Conservation (phyloP, 2,888 invertebrate genomes). For the Automeris io region DNA sequence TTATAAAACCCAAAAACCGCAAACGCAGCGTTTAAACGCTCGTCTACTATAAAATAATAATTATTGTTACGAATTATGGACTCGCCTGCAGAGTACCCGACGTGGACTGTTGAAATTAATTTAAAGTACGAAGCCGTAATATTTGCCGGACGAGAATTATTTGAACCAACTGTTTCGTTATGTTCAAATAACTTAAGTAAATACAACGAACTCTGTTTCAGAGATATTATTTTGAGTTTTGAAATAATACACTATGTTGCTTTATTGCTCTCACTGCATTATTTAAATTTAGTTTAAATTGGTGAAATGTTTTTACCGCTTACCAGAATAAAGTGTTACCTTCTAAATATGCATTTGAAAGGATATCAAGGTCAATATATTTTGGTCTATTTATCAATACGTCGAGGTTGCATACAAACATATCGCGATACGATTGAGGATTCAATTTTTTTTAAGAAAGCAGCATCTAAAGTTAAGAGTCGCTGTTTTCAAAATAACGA, state of each 20-base stretch:
- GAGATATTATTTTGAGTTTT: constrained; percentile 1
- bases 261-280: neutral
- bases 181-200: constrained; percentile 7
- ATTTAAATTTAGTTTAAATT: neutral
- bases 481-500: too few relatives aligned
- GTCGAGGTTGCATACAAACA: too few relatives aligned
- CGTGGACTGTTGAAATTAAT: constrained; percentile 41
- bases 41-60: constrained; percentile 25
- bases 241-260: neutral
- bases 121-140: constrained; percentile 33
- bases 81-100: constrained; percentile 27
- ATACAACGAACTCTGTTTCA: constrained; percentile 1
- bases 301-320: too few relatives aligned
- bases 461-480: too few relatives aligned
- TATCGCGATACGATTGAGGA: too few relatives aligned
- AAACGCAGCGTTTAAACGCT: constrained; percentile 15
- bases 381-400: too few relatives aligned
- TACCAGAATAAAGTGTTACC: too few relatives aligned
- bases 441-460: too few relatives aligned
- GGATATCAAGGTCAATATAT: too few relatives aligned
- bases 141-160: constrained; percentile 32
- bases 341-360: too few relatives aligned
- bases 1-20: too few relatives aligned
- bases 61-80: constrained; percentile 32
- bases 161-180: constrained; percentile 8